Evolutionary conservation across 1,140 invertebrate genomes (phyloP), one percentile per base, ranked within the genome.

Genomic region (Dreissena rostriformis): DNA sequence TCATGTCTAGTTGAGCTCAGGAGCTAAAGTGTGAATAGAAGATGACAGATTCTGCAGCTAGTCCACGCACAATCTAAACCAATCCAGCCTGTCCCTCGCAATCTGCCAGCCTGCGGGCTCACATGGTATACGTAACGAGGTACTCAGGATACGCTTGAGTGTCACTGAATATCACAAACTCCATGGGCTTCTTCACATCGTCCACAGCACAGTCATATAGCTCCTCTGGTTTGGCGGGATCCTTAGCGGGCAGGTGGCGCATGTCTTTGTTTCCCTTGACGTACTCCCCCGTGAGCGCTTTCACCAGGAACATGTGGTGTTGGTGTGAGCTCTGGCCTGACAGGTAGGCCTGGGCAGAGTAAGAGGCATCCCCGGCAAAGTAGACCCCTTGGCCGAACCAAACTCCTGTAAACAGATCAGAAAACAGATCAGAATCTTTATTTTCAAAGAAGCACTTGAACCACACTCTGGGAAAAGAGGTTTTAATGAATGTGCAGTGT

Each of bases 121-220:
- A 19, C 11, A 28, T 22, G 39, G 39, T 77, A 29, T 67, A 84
- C 61, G 82, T 84, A 63, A 90, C 84, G 10, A 90, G 75, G 71
- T 89, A 90, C 29, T 89, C 86, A 5, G 89, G 89, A 53, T 90
- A 90, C 19, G 86, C 89, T 39, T 89, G 88, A 0, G 85, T 83
- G 66, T 90, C 89, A 63, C 76, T 55, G 71, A 90, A 90, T 66
- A 90, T 85, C 12, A 90, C 87, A 77, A 84, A 89, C 24, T 89
- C 84, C 39, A 29, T 67, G n/a, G 88, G 86, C 63, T 78, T 84
- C 7, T 70, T 67, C 8, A 82, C 24, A 68, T 88, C 77, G 66
- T 90, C 85, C 5, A 88, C 86, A 17, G 86, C 86, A 52, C 86
- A 85, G 67, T 90, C 86, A 74, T 86, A 90, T 11, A 79, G 15